Evolutionary conservation across 1,140 invertebrate species (phyloP), one percentile per base, ranked within the genome.

Genomic region (Drosophila kohkoa): DNA sequence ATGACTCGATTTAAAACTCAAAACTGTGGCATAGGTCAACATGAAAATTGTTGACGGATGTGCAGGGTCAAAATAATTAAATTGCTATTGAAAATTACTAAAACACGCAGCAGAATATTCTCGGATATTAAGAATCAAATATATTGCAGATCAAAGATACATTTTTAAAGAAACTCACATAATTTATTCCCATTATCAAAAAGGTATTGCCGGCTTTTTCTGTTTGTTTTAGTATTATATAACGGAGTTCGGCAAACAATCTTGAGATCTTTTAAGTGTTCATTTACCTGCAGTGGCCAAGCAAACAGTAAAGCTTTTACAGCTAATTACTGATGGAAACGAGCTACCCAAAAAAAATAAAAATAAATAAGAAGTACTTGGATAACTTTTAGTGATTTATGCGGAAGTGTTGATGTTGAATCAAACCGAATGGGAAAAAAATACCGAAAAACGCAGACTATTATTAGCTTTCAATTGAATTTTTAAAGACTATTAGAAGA

Each of bases 1-100:
- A 57, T n/a, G 49, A 82, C 57, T 74, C 38, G 11, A 63, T 64
- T 77, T 77, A 66, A 70, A 88, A 82, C 76, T 88, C 82, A 88
- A 82, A 83, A 74, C 81, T 77, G 82, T 55, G 79, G 75, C 57
- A 48, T 62, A 75, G 76, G 66, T 66, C 73, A 79, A 60, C 35
- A 46, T 49, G 0, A 28, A 72, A 60, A 8, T 48, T 55, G 63
- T 82, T 75, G 75, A 75, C 63, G 30, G 20, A 25, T 25, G 4
- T 3, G 3, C 20, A 38, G 10, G 35, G 35, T 1, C 35, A 10
- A 3, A 38, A 38, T 10, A 8, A 38, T 38, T 38, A 8, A 10
- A 10, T 38, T 38, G 10, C 35, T 10, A 38, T 3, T 10, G 35
- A 38, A 38, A 38, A 10, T 38, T 3, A 38, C 2, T 3, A 38